Evolutionary conservation across 2,797 vertebrate species (phyloP), one percentile per base, ranked within the genome.

Genomic region (Scolopax bukidnonensis): DNA sequence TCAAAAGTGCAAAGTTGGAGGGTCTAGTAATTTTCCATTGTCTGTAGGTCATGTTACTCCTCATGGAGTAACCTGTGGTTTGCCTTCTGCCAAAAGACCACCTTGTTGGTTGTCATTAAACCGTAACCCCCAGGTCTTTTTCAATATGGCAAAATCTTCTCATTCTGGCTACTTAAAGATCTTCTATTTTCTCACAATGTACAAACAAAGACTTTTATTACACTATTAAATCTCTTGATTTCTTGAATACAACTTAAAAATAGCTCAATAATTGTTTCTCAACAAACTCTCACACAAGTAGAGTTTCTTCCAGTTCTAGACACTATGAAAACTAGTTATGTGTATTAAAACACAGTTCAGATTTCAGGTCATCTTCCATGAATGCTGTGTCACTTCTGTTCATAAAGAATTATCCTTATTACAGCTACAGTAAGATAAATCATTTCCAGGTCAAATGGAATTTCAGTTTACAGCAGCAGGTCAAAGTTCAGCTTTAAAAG

Each of bases 401-500:
- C 71, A 9, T 54, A 51, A 84, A 87, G 51, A 38, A 84, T 56
- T 84, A 23, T 67, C 51, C 45, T 11, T 41, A 2, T 30, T 60
- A 38, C 86, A 89, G 43, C 38, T 78, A 70, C 30, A 84, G 6
- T 25, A 73, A 51, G 30, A 67, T 12, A 56, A 84, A 30, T 25
- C 23, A 48, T 51, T 92, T 84, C 19, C 59, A 85, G 27, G 71
- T 78, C 21, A 87, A 85, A 73, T 81, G 24, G 53, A 83, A 86
- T 88, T 92, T 86, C 36, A 67, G 27, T 94, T 90, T 84, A 63
- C 59, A 69, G 45, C 77, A 85, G 41, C 33, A 70, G 56, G 54
- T 91, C 36, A 43, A 87, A 96, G 65, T 68, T 94, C 73, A 84
- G 32, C 70, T 84, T 88, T 84, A 67, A 73, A 82, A 70, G 74